phyloP scores from a whole-genome alignment of 2,797 vertebrate genomes.

The Crypturellus tataupa region DNA sequence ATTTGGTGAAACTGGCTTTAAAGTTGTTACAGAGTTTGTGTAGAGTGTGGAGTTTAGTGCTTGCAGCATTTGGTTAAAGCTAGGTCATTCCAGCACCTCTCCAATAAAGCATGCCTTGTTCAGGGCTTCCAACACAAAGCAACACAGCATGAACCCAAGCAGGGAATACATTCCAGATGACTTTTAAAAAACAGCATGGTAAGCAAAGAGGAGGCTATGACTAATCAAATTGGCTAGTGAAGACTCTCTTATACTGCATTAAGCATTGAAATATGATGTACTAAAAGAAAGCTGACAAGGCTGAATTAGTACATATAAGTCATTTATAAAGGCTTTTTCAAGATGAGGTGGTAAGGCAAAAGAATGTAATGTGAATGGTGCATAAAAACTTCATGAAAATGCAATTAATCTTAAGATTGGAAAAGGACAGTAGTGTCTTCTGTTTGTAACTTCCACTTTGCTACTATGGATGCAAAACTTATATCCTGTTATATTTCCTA shows the following conservation, averaged over 20 bases:
- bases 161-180: slow-evolving; percentile 51
- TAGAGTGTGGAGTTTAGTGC: slow-evolving; percentile 5
- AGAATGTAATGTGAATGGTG: slow-evolving; percentile 48
- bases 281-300: slow-evolving; percentile 36
- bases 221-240: slow-evolving; percentile 60
- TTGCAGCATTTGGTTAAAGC: slow-evolving; percentile 7
- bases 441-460: slow-evolving; percentile 17
- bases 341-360: slow-evolving; percentile 23
- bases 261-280: slow-evolving; percentile 44
- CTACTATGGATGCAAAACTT: background rate
- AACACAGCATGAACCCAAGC: slow-evolving; percentile 24
- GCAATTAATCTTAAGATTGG: slow-evolving; percentile 53
- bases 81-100: background rate
- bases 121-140: slow-evolving; percentile 44
- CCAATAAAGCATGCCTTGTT: slow-evolving; percentile 45
- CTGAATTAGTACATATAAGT: slow-evolving; percentile 40
- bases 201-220: slow-evolving; percentile 59
- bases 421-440: slow-evolving; percentile 34
- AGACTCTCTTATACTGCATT: slow-evolving; percentile 9
- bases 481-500: background rate
- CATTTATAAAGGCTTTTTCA: slow-evolving; percentile 46
- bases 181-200: slow-evolving; percentile 21
- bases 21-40: slow-evolving; percentile 14
- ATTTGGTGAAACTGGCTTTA: background rate
- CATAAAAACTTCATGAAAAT: slow-evolving; percentile 63